Evolutionary conservation across 2,888 invertebrate species (phyloP), one percentile per base, ranked within the genome.

Genomic region (Ichneumon xanthorius): DNA sequence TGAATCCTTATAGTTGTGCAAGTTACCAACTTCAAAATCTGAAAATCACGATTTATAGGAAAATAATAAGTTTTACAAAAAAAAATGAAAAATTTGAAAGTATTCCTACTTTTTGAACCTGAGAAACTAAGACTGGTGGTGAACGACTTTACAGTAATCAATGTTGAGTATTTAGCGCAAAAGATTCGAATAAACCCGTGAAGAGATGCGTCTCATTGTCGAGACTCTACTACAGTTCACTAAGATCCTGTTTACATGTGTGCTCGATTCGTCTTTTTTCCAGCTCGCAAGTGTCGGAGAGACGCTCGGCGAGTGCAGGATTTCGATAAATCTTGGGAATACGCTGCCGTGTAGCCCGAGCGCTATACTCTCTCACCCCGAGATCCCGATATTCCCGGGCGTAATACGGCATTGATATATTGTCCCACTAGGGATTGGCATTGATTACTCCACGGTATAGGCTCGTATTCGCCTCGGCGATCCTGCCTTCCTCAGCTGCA

Each of bases 321-420:
- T 68, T 75, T 81, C 75, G 61, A 75, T 81, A 68, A 75, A 81
- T 68, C 68, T 37, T 37, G 9, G 67, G 58, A 75, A 73, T 40
- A 65, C 65, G 37, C 7, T 33, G 68, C 50, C 48, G 50, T 71
- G 53, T 37, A 70, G 45, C 19, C 37, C 58, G 22, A 40, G 11
- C 50, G 53, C 22, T 53, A 48, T 65, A 19, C 14, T 65, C 71
- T 19, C 55, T 67, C 67, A 58, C 40, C 58, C 33, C 68, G 16
- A 30, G 16, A 26, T 11, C 61, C 50, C 33, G 26, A 68, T 75
- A 84, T 84, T 77, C 77, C 50, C 50, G 50, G 61, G 68, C 58
- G 72, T 80, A 76, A 84, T 80, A 72, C 40, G 40, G 58, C 61
- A 84, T 77, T 67, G 84, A 84, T 84, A 53, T 80, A 84, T 73